These are phyloP conservation scores for Chelon auratus DNA, from an alignment of 2,797 vertebrate species.

Conservation along the genomic window DNA sequence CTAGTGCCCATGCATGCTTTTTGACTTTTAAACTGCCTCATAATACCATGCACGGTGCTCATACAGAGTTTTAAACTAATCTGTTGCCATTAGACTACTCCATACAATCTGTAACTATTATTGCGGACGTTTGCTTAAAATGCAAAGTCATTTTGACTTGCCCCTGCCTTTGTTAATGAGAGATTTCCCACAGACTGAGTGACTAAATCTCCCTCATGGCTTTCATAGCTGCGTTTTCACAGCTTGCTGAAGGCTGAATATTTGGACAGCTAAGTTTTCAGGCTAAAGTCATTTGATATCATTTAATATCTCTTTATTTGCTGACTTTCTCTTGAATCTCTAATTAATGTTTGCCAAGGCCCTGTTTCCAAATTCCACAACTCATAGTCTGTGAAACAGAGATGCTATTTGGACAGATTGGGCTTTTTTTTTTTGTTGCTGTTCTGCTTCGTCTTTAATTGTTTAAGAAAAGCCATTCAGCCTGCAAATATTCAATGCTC, in stretches of 20 bases:
- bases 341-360: conserved; percentile 40
- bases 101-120: too few species aligned
- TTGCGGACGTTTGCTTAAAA: not conserved
- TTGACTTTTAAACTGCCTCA: not conserved
- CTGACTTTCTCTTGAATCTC: conserved; percentile 28
- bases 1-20: not conserved
- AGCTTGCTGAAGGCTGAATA: conserved; percentile 28
- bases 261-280: conserved; percentile 44
- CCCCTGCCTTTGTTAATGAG: not conserved
- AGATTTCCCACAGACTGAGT: not conserved
- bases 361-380: conserved; percentile 31
- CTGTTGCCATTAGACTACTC: not conserved
- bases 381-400: conserved; percentile 18
- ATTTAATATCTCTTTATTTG: conserved; percentile 59
- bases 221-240: conserved; percentile 24
- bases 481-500: not conserved
- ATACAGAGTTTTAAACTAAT: not conserved
- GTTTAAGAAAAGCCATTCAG: conserved; percentile 21
- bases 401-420: conserved; percentile 32
- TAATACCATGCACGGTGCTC: not conserved
- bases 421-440: not conserved
- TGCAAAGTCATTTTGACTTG: not conserved
- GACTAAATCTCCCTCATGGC: not conserved
- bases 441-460: conserved; percentile 1
- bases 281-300: conserved; percentile 37